Evolutionary conservation across 2,797 vertebrate species (phyloP).

Genomic region (Gadopsis bispinosus): DNA sequence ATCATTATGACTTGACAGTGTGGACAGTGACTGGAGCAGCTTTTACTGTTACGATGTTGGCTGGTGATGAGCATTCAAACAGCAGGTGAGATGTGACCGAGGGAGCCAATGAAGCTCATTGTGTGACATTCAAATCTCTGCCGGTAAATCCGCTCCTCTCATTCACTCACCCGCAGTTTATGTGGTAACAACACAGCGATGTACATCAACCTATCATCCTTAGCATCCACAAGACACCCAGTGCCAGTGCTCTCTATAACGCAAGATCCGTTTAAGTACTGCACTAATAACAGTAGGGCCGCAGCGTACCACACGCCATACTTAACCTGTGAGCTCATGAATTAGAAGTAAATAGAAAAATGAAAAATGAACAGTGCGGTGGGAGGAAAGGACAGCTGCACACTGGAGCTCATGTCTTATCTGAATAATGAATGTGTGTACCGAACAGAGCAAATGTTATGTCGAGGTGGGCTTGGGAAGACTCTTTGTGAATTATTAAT

Average conservation of each 20-base stretch:
- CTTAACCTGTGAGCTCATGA: conserved; percentile 29
- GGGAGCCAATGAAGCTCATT: conserved; percentile 27
- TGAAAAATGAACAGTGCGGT: conserved; percentile 15
- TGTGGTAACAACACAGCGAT: neutral
- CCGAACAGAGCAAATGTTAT: conserved; percentile 17
- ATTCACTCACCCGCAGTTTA: conserved; percentile 1
- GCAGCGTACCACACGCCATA: neutral
- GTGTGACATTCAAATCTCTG: neutral
- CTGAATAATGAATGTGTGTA: conserved; percentile 24
- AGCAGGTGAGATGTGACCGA: conserved; percentile 18
- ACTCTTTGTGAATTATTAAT: conserved; percentile 60
- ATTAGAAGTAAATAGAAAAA: conserved; percentile 13
- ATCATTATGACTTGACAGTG: neutral
- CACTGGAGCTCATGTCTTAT: conserved; percentile 6
- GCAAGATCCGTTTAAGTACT: conserved; percentile 16
- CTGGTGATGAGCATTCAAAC: conserved; percentile 3
- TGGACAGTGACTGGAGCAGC: neutral
- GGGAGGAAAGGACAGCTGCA: conserved; percentile 29
- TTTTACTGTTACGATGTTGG: neutral
- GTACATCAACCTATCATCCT: neutral
- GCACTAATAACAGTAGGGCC: conserved; percentile 42
- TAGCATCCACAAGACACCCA: neutral
- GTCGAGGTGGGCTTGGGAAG: conserved; percentile 1
- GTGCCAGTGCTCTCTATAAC: neutral
- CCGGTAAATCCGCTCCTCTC: neutral